These are phyloP conservation scores for Drosophila testacea DNA, from an alignment of 2,888 invertebrate species.

Conservation along the genomic window DNA sequence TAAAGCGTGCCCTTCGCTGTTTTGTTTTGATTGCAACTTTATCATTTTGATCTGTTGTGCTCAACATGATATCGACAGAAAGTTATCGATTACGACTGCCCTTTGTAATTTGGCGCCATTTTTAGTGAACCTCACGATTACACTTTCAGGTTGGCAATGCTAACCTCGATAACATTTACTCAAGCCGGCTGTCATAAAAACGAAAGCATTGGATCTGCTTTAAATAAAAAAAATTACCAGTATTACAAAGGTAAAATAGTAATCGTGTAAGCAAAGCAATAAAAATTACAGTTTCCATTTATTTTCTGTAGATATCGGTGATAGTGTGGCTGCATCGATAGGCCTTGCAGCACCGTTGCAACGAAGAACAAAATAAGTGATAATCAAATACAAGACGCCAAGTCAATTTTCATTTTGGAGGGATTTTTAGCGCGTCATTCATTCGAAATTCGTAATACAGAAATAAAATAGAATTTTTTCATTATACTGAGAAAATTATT, in stretches of 20 bases:
- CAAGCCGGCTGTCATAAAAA: background rate
- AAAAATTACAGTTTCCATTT: background rate
- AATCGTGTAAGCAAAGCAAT: background rate
- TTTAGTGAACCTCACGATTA: background rate
- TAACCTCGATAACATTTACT: background rate
- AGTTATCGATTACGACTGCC: background rate
- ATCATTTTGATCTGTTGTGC: slow-evolving; percentile 52
- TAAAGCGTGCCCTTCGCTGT: slow-evolving; percentile 48
- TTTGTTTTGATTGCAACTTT: slow-evolving; percentile 45
- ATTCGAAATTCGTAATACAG: slow-evolving; percentile 2
- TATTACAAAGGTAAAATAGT: background rate
- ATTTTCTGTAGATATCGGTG: background rate
- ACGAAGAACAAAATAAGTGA: slow-evolving; percentile 2
- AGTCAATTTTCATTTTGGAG: slow-evolving; percentile 8
- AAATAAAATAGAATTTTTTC: background rate
- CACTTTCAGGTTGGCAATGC: background rate
- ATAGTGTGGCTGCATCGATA: background rate
- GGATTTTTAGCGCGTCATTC: background rate
- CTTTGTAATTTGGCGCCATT: background rate
- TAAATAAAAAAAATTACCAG: background rate
- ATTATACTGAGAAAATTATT: background rate
- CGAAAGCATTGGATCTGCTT: background rate
- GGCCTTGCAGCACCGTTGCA: background rate
- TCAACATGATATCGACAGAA: slow-evolving; percentile 13
- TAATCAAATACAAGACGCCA: slow-evolving; percentile 7